phyloP scores from a whole-genome alignment of 2,113 vertebrate species.

The Lycocorax pyrrhopterus region DNA sequence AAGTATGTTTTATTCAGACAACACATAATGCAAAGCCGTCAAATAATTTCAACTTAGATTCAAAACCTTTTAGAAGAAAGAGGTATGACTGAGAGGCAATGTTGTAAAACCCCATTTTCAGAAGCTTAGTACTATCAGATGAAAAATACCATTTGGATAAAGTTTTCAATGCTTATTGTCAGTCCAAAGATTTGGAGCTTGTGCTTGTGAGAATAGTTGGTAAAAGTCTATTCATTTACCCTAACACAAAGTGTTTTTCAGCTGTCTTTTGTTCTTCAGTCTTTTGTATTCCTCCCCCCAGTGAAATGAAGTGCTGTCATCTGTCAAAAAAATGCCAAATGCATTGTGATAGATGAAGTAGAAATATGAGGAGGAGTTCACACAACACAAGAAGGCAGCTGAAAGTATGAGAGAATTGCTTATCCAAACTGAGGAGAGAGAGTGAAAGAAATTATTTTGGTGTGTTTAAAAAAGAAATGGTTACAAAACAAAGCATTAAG shows the following conservation, averaged over 20 bases:
- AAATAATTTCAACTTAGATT: constrained; percentile 24
- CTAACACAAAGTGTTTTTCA: background rate
- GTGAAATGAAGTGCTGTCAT: background rate
- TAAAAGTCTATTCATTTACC: constrained; percentile 3
- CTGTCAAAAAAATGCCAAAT: background rate
- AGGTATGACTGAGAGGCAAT: background rate
- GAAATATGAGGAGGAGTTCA: background rate
- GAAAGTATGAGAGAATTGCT: background rate
- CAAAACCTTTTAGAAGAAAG: background rate
- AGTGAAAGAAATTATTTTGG: background rate
- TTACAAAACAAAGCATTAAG: background rate
- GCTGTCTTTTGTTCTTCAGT: background rate
- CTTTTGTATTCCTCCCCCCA: background rate
- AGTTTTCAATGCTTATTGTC: background rate
- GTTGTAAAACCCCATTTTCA: constrained; percentile 11
- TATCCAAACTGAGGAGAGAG: background rate
- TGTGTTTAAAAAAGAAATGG: background rate
- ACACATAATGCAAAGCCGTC: background rate
- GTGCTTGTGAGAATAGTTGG: background rate
- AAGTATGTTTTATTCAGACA: constrained; percentile 51
- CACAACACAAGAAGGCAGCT: background rate
- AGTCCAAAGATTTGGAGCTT: background rate
- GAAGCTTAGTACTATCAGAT: constrained; percentile 13
- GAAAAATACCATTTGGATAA: constrained; percentile 9
- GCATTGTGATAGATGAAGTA: background rate